A percentile compares a stretch with the other conserved stretches of the same genome.
Evolutionary conservation across 2,797 vertebrate species (phyloP).

Genomic region (Coluber constrictor): DNA sequence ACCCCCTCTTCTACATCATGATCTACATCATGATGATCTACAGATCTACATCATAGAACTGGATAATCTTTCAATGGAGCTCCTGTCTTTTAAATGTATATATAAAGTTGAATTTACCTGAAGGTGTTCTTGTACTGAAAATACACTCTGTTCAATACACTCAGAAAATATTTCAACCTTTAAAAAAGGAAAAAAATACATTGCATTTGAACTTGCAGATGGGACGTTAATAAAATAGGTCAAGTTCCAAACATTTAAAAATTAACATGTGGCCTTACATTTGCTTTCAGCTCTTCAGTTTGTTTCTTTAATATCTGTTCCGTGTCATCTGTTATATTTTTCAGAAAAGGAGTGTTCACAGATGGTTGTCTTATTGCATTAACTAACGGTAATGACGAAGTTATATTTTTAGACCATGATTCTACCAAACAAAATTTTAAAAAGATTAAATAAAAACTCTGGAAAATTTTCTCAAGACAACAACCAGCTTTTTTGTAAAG

Average conservation of each 20-base stretch:
- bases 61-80: neutral
- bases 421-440: slow-evolving; percentile 42
- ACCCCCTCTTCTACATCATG: neutral
- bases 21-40: neutral
- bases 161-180: slow-evolving; percentile 85
- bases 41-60: neutral
- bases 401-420: slow-evolving; percentile 12
- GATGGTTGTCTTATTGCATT: slow-evolving; percentile 24
- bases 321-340: slow-evolving; percentile 75
- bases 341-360: slow-evolving; percentile 38
- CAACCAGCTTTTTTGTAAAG: slow-evolving; percentile 12
- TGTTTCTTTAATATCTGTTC: slow-evolving; percentile 78
- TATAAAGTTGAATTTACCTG: slow-evolving; percentile 71
- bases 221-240: neutral
- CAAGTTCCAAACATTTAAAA: slow-evolving; percentile 16
- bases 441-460: neutral
- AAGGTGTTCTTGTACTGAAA: slow-evolving; percentile 71
- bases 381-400: slow-evolving; percentile 22
- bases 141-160: slow-evolving; percentile 62
- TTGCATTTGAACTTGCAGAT: slow-evolving; percentile 19
- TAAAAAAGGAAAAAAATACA: slow-evolving; percentile 29
- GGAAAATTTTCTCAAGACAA: neutral
- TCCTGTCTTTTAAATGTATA: neutral
- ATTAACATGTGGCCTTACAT: slow-evolving; percentile 68
- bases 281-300: slow-evolving; percentile 77